phyloP scores from a whole-genome alignment of 1,140 invertebrate genomes.

The Euura lappo region DNA sequence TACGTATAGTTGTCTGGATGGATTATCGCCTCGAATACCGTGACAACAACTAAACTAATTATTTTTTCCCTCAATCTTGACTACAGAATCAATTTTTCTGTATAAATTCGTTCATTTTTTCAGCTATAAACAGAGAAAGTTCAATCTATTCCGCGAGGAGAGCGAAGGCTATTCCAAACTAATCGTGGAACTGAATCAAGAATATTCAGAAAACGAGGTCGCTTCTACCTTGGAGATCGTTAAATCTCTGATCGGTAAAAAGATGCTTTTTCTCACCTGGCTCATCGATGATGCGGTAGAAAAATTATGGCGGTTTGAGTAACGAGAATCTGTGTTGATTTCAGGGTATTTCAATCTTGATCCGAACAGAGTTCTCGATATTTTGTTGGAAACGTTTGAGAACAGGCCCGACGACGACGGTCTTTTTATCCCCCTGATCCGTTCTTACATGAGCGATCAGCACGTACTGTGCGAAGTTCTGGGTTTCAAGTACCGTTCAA shows the following conservation, averaged over 20 bases:
- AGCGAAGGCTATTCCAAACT: constrained; percentile 99
- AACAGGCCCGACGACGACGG: constrained; percentile 76
- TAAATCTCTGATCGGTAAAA: constrained; percentile 89
- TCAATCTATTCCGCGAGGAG: constrained; percentile 98
- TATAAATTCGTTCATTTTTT: constrained; percentile 50
- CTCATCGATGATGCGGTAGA: no score
- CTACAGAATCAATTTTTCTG: constrained; percentile 11
- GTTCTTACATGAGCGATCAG: constrained; percentile 84
- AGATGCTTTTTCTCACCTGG: background rate
- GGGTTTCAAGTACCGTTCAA: constrained; percentile 88
- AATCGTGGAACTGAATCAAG: constrained; percentile 94
- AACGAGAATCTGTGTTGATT: constrained; percentile 40
- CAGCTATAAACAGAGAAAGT: constrained; percentile 99
- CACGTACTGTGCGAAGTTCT: constrained; percentile 91
- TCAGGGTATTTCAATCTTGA: constrained; percentile 98
- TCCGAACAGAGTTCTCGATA: constrained; percentile 96
- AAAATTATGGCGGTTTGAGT: no score
- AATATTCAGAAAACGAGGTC: constrained; percentile 71
- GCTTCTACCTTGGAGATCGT: constrained; percentile 79
- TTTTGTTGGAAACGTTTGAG: constrained; percentile 97
- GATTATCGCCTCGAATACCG: background rate
- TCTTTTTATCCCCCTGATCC: constrained; percentile 85
- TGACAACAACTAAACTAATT: background rate
- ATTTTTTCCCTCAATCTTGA: constrained; percentile 17
- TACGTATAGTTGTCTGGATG: constrained; percentile 67